Base-by-base conservation (phyloP, 2,797 vertebrate species). In the Ctenochaetus hawaiiensis region DNA sequence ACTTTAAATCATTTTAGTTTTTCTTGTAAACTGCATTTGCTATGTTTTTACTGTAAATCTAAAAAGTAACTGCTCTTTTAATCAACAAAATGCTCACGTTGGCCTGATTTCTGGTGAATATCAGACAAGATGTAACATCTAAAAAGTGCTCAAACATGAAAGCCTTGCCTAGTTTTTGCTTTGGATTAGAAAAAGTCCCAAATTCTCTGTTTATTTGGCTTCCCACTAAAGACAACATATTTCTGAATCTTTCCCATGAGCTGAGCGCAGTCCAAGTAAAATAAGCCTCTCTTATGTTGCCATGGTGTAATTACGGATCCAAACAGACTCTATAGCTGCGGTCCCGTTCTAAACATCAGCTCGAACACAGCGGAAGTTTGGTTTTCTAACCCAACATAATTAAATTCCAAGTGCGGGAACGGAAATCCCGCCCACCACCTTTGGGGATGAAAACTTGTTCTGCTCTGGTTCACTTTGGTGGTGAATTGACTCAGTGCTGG, bases 281-380 rank as follows among this genome's bases (percentile, higher is more conserved):
- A 92, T 88, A 90, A 86, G 71, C 74, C 61, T 3, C 26, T 73
- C 87, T 87, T 87, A 60, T 86, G 81, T 88, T 89, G 86, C 89
- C 81, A 74, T 84, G 87, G 83, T 90, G 87, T 91, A 92, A 94
- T 94, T 91, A 90, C 84, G 88, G 90, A 84, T 85, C 87, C 85
- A 91, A 93, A 91, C 87, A 87, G 75, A 77, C 73, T 79, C 83
- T 66, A 78, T 80, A 81, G 83, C 81, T 86, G 87, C 0, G 75
- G 82, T 86, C 71, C 70, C 30, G 57, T 72, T 91, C 83, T 86
- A 89, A 93, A 92, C 88, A 91, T 88, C 88, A 72, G 62, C 82
- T 85, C 56, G 7, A 89, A 85, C 82, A 70, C 77, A 87, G 67
- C 80, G 79, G 86, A 94, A 91, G 90, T 92, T 93, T 93, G 90